Conservation (phyloP, 2,888 invertebrate genomes). For the Leptopilina syphax region DNA sequence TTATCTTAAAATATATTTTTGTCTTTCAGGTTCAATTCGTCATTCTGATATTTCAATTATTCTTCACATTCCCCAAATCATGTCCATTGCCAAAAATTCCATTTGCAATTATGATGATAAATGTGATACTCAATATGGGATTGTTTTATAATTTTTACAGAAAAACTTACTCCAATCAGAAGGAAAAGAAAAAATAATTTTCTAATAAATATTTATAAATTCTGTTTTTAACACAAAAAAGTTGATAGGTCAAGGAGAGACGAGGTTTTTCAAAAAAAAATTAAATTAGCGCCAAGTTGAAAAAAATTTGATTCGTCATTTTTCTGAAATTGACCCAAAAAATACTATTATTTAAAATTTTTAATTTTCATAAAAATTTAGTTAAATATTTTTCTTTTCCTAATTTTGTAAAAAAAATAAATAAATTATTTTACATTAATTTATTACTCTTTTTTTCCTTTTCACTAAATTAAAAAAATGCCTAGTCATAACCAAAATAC, state of each 20-base stretch:
- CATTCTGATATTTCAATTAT: not conserved
- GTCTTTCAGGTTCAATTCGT: slow-evolving; percentile 22
- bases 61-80: not conserved
- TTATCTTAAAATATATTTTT: not conserved
- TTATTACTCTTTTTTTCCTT: no score
- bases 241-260: not conserved
- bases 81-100: not conserved
- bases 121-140: not conserved
- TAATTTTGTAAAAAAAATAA: no score
- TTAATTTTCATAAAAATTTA: no score
- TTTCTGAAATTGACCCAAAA: not conserved
- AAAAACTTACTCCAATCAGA: not conserved
- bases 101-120: not conserved
- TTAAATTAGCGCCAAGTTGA: not conserved
- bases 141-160: slow-evolving; percentile 29
- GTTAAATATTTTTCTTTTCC: no score
- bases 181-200: not conserved
- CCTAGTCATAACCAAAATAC: no score
- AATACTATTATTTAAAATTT: no score
- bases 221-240: not conserved
- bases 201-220: not conserved
- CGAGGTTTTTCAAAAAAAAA: not conserved
- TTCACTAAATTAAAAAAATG: no score
- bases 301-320: not conserved
- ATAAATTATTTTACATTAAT: no score